Evolutionary conservation across 2,888 invertebrate genomes (phyloP), one percentile per base, ranked within the genome.

Genomic region (Steinernema carpocapsae): DNA sequence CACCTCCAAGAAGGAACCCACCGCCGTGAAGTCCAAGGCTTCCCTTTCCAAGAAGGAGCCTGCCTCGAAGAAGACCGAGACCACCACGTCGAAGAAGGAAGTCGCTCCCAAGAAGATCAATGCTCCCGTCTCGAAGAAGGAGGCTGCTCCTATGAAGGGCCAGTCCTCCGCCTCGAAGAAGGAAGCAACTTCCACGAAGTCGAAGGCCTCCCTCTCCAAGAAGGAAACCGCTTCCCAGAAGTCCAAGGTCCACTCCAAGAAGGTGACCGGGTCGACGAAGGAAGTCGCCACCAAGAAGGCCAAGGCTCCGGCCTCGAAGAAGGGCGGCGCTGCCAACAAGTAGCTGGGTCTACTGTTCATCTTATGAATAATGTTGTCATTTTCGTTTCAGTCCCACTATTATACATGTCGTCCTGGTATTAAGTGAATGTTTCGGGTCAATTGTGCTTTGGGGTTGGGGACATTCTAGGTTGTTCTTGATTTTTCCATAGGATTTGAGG

Each of bases 121-220:
- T 43, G 26, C 70, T 46, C 1, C 19, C 26, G 14, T 24, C n/a
- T n/a, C n/a, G 70, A 14, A 6, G 26, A 26, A 26, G 14, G 14
- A 43, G 14, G 6, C 4, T 4, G 22, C 70, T 45, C 19, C 70
- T 32, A 32, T 2, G 14, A 46, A 43, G 22, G 12, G 2, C 17
- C 3, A 64, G 64, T 6, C 17, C 6, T n/a, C 42, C 19, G 70
- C 70, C 19, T 19, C 22, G 45, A 70, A 70, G 70, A 32, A 32
- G 37, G 26, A 70, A 32, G 37, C 32, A 3, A 4, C 70, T 32
- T 14, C 70, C 3, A n/a, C 4, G 17, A 64, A 2, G 37, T 14
- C 70, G 14, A 46, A 70, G 70, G 45, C 70, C 29, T 12, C 70
- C 24, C 6, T 12, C 64, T n/a, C 17, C n/a, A 64, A 64, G 22